Evolutionary conservation across 2,113 vertebrate genomes (phyloP), one percentile per base, ranked within the genome.

Genomic region (Tragelaphus buxtoni): DNA sequence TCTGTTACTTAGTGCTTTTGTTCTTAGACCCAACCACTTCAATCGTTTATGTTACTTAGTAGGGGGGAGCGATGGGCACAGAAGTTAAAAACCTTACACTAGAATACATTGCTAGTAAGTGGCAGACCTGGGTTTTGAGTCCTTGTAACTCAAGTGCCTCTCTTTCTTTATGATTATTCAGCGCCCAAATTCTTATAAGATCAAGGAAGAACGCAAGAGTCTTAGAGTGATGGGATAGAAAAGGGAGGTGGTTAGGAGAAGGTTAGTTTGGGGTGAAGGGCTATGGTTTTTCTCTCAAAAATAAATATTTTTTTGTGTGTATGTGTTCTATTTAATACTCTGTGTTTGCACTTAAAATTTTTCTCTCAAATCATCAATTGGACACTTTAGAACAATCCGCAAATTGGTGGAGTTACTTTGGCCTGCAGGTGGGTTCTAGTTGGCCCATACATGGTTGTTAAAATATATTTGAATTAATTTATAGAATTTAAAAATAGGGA

Each of bases 381-480:
- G 30, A 39, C 74, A 12, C 18, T 84, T 69, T 47, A 81, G 45
- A 81, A 81, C 22, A 95, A 9, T 61, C 28, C 18, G 9, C 5
- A 83, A 83, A 63, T 42, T 10, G 53, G 35, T 84, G 53, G 76
- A 14, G 28, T 96, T 18, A 32, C 93, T 94, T 90, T 85, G 86
- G 32, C 22, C 30, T 45, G 30, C 28, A 82, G 47, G 30, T 81
- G 8, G 47, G 12, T 91, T 95, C 55, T 85, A 45, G 89, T 95
- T 92, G 93, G 10, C 20, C 49, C 30, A 61, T 11, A 47, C 53
- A 53, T 55, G 22, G 35, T 86, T 56, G 28, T 72, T 96, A 83
- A 94, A 86, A 88, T 88, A 81, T 77, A 35, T 85, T 96, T 94
- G 56, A 86, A 85, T 88, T 96, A 91, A 63, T 91, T 91, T 51